Percentiles rank a stretch among this genome's conserved stretches.
phyloP scores from a whole-genome alignment of 2,797 vertebrate species.

The Poeciliopsis presidionis region DNA sequence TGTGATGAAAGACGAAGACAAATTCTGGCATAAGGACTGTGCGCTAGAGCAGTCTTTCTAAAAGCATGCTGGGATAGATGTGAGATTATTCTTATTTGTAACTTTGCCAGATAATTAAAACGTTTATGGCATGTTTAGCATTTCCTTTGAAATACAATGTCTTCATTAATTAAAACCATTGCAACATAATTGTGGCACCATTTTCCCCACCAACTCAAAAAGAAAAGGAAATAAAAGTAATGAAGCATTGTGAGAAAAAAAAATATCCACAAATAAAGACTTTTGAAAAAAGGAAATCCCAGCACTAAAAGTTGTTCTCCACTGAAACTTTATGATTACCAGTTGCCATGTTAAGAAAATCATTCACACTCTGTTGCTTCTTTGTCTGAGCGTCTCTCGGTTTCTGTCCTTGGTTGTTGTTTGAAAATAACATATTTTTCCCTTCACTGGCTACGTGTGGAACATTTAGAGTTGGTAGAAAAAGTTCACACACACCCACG shows the following conservation, averaged over 20 bases:
- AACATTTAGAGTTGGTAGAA: not conserved
- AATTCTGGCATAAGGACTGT: not conserved
- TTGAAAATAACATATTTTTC: not conserved
- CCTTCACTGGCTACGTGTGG: not conserved
- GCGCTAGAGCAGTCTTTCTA: not conserved
- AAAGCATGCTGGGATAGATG: not conserved
- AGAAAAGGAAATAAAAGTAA: not conserved
- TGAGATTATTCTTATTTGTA: not conserved
- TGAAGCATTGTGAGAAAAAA: not conserved
- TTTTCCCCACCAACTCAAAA: not conserved
- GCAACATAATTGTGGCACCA: not conserved
- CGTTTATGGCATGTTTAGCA: not conserved
- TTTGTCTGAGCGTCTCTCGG: not conserved
- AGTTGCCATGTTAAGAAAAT: not conserved
- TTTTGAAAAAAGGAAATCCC: not conserved
- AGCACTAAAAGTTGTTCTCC: not conserved
- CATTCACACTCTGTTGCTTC: not conserved
- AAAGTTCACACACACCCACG: not conserved
- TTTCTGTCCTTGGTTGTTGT: not conserved
- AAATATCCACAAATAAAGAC: not conserved
- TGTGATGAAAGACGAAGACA: not conserved
- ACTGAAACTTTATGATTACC: not conserved
- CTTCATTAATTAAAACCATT: not conserved
- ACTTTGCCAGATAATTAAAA: not conserved
- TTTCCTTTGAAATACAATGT: not conserved